phyloP scores from a whole-genome alignment of 2,888 invertebrate species.

The Nemotelus nigrinus region DNA sequence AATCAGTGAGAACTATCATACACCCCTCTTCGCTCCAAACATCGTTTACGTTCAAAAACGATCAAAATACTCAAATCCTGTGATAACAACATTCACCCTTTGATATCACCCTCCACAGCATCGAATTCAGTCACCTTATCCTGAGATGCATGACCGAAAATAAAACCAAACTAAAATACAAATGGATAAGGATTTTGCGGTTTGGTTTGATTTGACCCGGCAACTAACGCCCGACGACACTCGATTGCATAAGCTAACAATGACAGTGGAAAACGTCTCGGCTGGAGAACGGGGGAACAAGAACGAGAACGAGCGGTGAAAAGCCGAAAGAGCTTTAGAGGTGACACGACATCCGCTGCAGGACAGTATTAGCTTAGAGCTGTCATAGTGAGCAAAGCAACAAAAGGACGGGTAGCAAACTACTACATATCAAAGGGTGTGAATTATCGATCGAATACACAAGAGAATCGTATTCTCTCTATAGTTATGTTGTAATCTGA shows the following conservation, averaged over 20 bases:
- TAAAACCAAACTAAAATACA: too few relatives aligned
- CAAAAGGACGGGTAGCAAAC: constrained; percentile 14
- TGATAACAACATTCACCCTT: too few relatives aligned
- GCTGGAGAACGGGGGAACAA: too few relatives aligned
- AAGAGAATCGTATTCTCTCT: constrained; percentile 12
- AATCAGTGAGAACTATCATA: too few relatives aligned
- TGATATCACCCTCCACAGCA: too few relatives aligned
- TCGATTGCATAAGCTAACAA: constrained; percentile 37
- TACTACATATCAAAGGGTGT: constrained; percentile 49
- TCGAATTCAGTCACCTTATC: too few relatives aligned
- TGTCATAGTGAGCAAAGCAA: constrained; percentile 2
- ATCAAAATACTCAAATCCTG: too few relatives aligned
- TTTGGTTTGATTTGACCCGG: background rate
- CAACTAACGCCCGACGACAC: background rate
- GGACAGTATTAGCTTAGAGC: constrained; percentile 26
- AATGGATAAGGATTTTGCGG: too few relatives aligned
- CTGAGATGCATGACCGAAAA: too few relatives aligned
- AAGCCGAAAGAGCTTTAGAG: background rate
- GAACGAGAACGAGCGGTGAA: background rate
- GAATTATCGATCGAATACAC: constrained; percentile 50
- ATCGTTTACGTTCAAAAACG: too few relatives aligned
- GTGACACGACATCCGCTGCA: constrained; percentile 18
- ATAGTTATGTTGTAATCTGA: background rate
- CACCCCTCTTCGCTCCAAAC: too few relatives aligned
- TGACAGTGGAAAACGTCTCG: constrained; percentile 3